Base-by-base conservation (phyloP, 1,140 invertebrate species). In the Drosophila mayri region DNA sequence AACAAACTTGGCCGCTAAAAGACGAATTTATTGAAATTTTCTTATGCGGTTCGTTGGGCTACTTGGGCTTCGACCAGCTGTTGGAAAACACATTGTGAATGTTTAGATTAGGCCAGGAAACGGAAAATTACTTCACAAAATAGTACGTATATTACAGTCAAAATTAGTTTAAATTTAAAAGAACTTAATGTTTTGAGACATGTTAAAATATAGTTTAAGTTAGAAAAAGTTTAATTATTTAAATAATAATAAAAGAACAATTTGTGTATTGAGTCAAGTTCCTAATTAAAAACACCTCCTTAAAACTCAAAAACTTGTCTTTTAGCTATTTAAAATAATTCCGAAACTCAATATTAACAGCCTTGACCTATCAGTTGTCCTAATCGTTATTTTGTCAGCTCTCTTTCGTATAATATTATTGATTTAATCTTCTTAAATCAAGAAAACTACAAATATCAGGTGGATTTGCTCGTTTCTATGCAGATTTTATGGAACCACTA, bases 1-100 rank as follows among this genome's bases (percentile, higher is more conserved):
- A 72, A 72, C 68, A 72, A 72, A 59, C 44, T 59, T 28, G 50
- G n/a, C 44, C 66, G 68, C 67, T 49, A 72, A 72, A 37, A 72
- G 52, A 72, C 49, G 66, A 72, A 72, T 72, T 72, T 72, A 72
- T 72, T 72, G 44, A 54, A 50, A 47, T 49, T 72, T 70, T 67
- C 30, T 54, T 20, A 37, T 67, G 32, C 38, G 63, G 63, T 61
- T 58, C 32, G 22, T 61, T 25, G 14, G 22, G 35, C 30, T 65
- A 18, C 60, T 65, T 43, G 43, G 2, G 46, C 25, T n/a, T 49
- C 16, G 10, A 32, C 18, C 64, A 71, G 65, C 68, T 72, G 68
- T 72, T 72, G 68, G 66, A 59, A 71, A 72, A 72, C 50, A 47
- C 43, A 59, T 72, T 40, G 14, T 0, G 6, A 72, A 49, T 72